Base-by-base conservation (phyloP, 2,113 vertebrate genomes). In the Podiceps cristatus region DNA sequence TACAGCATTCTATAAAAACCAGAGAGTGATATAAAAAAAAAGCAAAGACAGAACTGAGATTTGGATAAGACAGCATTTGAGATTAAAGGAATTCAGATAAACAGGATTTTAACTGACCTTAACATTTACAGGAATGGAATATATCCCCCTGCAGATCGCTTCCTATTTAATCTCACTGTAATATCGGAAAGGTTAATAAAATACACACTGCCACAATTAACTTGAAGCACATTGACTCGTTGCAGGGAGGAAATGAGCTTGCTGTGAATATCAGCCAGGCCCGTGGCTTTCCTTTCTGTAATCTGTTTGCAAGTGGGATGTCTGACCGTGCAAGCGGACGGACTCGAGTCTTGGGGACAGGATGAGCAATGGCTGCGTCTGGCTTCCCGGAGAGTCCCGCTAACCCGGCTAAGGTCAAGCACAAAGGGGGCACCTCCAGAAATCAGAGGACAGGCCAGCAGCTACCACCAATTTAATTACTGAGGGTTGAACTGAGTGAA, bases 41-140 rank as follows among this genome's bases (percentile, higher is more conserved):
- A 56, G 28, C 17, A 52, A 44, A 80, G 80, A 56, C 62, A 82
- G 45, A 88, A 76, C 40, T 11, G 44, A 76, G 89, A 79, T 59
- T 58, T 4, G 11, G 89, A 86, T 91, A 94, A 95, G 78, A 83
- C 49, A 93, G 89, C 89, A 83, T 93, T 96, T 90, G 58, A 94
- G 94, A 95, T 97, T 79, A 93, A 93, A 96, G 37, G 74, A 79
- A 91, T 94, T 91, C 62, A 93, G 93, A 94, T 83, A 95, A 96
- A 93, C 67, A 94, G 81, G 87, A 86, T 85, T 91, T 88, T 60
- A 93, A 89, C 74, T 59, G 89, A 86, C 87, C 90, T 92, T 88
- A 90, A 74, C 75, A 52, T 90, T 95, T 69, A 86, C 47, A 82
- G 81, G 71, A 73, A 78, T 15, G 44, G 91, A 93, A 59, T 56